phyloP scores from a whole-genome alignment of 2,113 vertebrate genomes.

The human (Homo sapiens) region GRCh38 chr9:134132001-134132500 shows the following conservation, averaged over 20 bases:
- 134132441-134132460: not conserved
- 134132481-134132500: not conserved
- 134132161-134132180: not conserved
- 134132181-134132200: not conserved
- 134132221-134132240: not conserved
- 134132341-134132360: not conserved
- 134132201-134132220: not conserved
- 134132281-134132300: not conserved
- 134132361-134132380: not conserved
- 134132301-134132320: not conserved
- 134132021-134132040: not conserved
- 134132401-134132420: fast-evolving
- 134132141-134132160: not conserved
- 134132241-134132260: not conserved
- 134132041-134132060: fast-evolving
- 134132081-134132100: not conserved
- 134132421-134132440: not conserved
- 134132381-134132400: no score
- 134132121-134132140: not conserved
- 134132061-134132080: not conserved
- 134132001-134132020: not conserved
- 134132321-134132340: not conserved
- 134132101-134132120: not conserved
- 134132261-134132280: not conserved
- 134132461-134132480: not conserved